Conservation (phyloP, 2,113 vertebrate genomes). For the Nothoprocta pentlandii region DNA sequence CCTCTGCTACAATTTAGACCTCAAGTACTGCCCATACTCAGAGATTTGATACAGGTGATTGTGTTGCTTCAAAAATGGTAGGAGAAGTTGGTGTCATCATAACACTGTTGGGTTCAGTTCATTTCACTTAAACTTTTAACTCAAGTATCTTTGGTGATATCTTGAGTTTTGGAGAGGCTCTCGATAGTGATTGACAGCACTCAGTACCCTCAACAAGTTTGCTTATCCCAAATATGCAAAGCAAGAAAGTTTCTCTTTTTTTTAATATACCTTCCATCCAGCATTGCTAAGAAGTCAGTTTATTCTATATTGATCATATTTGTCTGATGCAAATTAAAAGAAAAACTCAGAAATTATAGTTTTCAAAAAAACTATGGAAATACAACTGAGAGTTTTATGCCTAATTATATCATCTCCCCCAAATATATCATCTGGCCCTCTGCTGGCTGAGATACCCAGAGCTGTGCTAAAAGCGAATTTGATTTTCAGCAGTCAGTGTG, state of each 20-base stretch:
- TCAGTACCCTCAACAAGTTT: background rate
- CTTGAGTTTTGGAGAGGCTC: background rate
- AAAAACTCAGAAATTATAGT: background rate
- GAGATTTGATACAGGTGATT: background rate
- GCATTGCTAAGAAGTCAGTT: background rate
- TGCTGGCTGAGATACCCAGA: slow-evolving; percentile 58
- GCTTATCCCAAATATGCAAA: background rate
- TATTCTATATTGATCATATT: background rate
- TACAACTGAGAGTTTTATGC: background rate
- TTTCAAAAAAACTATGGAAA: background rate
- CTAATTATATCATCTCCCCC: background rate
- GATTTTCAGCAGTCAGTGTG: slow-evolving; percentile 28
- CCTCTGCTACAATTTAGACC: background rate
- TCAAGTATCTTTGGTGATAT: background rate
- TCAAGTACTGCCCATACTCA: background rate
- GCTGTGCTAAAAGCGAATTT: background rate
- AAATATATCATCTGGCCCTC: slow-evolving; percentile 18
- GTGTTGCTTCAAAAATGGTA: slow-evolving; percentile 4
- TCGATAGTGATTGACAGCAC: background rate
- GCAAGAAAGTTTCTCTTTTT: background rate
- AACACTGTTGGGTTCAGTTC: background rate
- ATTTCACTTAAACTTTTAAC: background rate
- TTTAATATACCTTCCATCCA: background rate
- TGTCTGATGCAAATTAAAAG: background rate
- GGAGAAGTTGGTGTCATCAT: slow-evolving; percentile 39